Conservation (phyloP, 2,888 invertebrate species). For the Prosapia bicincta region DNA sequence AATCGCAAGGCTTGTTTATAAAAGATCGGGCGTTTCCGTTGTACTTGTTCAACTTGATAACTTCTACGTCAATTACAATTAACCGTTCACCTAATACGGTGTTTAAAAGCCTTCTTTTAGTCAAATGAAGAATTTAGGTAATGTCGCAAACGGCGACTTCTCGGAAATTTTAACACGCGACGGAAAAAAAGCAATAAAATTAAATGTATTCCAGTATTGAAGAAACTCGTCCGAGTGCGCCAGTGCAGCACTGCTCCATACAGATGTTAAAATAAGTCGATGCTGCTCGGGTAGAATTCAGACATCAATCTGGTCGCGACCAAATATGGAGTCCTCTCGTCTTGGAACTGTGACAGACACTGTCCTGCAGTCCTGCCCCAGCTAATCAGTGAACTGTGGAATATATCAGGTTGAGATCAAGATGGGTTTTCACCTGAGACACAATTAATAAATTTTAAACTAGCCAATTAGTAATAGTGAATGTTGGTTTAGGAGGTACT, state of each 20-base stretch:
- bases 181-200: not conserved
- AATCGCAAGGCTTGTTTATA: too few relatives aligned
- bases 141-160: not conserved
- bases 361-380: too few relatives aligned
- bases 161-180: not conserved
- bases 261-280: not conserved
- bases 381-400: too few relatives aligned
- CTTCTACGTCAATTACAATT: too few relatives aligned
- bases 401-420: too few relatives aligned
- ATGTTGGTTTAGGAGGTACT: too few relatives aligned
- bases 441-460: too few relatives aligned
- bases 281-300: not conserved
- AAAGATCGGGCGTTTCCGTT: too few relatives aligned
- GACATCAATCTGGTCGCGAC: not conserved
- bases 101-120: not conserved
- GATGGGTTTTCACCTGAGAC: too few relatives aligned
- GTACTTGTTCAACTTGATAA: too few relatives aligned
- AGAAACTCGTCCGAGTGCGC: not conserved
- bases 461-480: too few relatives aligned
- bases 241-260: not conserved
- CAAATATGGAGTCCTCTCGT: not conserved
- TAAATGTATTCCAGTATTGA: not conserved
- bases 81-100: not conserved
- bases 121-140: not conserved
- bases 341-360: too few relatives aligned